Conservation (phyloP, 2,797 vertebrate species). For the Propithecus deckenii region DNA sequence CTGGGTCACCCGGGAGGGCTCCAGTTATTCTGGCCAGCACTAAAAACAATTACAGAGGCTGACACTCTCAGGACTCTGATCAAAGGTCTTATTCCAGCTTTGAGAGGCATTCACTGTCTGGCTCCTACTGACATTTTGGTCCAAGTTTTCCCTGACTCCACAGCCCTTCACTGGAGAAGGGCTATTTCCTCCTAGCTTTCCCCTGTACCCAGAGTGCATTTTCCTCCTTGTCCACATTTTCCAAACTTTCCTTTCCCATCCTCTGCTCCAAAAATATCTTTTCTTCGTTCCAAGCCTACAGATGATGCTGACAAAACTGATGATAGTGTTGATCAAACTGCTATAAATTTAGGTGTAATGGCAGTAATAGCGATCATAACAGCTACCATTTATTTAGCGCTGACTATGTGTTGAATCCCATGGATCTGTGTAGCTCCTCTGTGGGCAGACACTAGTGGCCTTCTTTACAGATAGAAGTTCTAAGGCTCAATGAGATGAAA, state of each 20-base stretch:
- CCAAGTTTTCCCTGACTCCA: not conserved
- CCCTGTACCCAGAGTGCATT: not conserved
- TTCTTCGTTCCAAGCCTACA: not conserved
- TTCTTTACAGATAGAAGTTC: not conserved
- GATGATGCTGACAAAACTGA: not conserved
- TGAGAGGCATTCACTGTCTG: not conserved
- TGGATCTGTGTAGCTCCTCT: not conserved
- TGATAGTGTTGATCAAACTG: not conserved
- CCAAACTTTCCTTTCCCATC: not conserved
- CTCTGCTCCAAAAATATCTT: not conserved
- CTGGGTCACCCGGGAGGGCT: not conserved
- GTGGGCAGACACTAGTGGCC: not conserved
- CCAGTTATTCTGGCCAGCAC: not conserved
- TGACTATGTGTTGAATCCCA: not conserved
- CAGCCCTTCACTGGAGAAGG: not conserved
- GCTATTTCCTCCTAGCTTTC: not conserved
- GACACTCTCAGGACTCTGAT: not conserved
- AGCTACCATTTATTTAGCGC: not conserved
- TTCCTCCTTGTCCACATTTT: not conserved
- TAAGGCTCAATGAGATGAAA: not conserved
- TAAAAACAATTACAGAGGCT: not conserved
- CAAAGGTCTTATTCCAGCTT: not conserved
- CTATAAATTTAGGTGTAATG: not conserved
- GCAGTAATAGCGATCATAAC: not conserved
- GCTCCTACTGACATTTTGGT: not conserved